Conservation (phyloP, 2,113 vertebrate genomes). For the Entomyzon cyanotis region DNA sequence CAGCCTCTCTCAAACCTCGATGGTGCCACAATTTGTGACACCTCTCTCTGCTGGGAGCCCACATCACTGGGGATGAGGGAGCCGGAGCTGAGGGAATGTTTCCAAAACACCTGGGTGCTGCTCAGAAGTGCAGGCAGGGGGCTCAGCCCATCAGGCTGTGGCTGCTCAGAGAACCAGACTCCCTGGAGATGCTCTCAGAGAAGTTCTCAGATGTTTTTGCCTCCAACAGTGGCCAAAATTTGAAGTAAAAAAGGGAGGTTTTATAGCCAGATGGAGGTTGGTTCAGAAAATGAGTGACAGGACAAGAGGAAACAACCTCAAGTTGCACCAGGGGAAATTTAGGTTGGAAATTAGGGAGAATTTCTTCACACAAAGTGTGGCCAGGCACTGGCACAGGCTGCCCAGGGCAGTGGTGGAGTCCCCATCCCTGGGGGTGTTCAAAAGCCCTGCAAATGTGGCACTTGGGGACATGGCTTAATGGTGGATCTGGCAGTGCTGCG, state of each 20-base stretch:
- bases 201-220: neutral
- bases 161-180: neutral
- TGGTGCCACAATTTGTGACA: neutral
- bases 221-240: neutral
- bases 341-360: no score
- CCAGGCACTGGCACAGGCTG: no score
- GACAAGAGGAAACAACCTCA: no score
- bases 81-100: neutral
- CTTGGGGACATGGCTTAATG: no score
- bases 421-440: no score
- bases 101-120: neutral
- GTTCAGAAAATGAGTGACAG: no score
- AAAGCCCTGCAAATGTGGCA: no score
- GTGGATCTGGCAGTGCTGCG: no score
- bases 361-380: no score
- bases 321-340: no score
- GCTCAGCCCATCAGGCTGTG: neutral
- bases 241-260: neutral
- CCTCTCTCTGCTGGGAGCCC: neutral
- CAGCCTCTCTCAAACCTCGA: neutral
- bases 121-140: neutral
- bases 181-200: neutral
- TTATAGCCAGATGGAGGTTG: neutral
- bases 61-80: neutral
- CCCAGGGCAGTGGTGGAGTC: no score